A percentile compares a stretch with the other conserved stretches of the same genome.
Evolutionary conservation across 2,888 invertebrate species (phyloP).

Genomic region (Bhutanitis thaidina): DNA sequence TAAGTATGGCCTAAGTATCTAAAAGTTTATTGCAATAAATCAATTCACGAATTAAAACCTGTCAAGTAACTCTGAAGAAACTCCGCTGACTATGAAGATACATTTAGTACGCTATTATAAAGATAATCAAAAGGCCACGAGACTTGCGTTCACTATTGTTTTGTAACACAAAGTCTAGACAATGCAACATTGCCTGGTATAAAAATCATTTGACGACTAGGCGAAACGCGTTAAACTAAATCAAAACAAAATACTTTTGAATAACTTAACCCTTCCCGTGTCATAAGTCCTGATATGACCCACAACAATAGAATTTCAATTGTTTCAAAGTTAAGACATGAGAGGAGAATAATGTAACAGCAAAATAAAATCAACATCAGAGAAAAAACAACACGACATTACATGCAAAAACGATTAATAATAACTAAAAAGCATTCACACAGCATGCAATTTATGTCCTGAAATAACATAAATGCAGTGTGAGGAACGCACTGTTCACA

Average conservation of each 20-base stretch:
- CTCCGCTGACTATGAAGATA: background rate
- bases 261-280: too few relatives aligned
- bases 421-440: conserved; percentile 13
- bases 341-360: background rate
- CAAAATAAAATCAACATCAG: background rate
- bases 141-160: conserved; percentile 16
- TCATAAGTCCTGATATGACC: too few relatives aligned
- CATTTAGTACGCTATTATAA: background rate
- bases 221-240: too few relatives aligned
- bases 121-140: conserved; percentile 11
- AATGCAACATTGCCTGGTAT: background rate
- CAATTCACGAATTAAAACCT: too few relatives aligned
- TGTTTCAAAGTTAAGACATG: too few relatives aligned
- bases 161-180: conserved; percentile 1
- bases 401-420: too few relatives aligned
- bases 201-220: too few relatives aligned
- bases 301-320: too few relatives aligned
- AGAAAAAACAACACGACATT: too few relatives aligned
- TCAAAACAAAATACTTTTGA: too few relatives aligned
- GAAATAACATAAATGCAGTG: conserved; percentile 43
- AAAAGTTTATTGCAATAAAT: background rate
- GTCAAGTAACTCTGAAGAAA: background rate
- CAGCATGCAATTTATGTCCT: conserved; percentile 43
- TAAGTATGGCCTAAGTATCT: too few relatives aligned
- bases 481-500: conserved; percentile 35